Percentiles rank a stretch among this genome's conserved stretches.
Conservation (phyloP, 1,140 invertebrate genomes). For the Lucilia sericata region DNA sequence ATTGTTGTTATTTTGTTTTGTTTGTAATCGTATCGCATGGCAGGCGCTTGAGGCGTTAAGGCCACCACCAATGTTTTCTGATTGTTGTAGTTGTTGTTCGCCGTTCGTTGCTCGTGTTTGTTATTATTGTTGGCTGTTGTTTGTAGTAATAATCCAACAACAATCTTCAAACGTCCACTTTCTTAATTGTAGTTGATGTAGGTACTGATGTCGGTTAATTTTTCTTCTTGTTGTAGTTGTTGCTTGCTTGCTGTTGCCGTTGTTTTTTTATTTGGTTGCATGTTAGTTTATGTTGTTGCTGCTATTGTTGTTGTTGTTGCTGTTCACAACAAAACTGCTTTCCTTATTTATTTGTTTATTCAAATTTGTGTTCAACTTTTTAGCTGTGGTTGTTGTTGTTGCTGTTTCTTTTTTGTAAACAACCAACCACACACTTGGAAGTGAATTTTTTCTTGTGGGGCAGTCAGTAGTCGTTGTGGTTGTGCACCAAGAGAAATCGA, state of each 20-base stretch:
- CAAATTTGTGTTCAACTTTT: not conserved
- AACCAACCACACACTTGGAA: conserved; percentile 24
- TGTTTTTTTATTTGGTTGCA: not conserved
- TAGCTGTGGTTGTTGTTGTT: conserved; percentile 9
- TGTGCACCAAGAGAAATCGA: not conserved
- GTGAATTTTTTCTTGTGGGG: not conserved
- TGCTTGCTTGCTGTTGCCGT: no score
- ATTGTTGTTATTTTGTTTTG: no score
- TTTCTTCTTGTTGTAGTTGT: not conserved
- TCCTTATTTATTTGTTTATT: conserved; percentile 39
- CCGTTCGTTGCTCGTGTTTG: not conserved
- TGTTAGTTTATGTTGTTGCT: not conserved
- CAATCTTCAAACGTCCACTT: conserved; percentile 38
- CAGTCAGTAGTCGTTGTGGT: not conserved
- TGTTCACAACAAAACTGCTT: conserved; percentile 29
- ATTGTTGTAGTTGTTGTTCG: not conserved
- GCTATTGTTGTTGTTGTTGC: no score
- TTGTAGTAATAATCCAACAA: conserved; percentile 22
- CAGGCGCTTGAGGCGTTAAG: conserved; percentile 40
- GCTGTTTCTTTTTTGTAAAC: not conserved
- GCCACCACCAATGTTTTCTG: conserved; percentile 40
- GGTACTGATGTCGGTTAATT: conserved; percentile 41
- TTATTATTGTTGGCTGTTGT: conserved; percentile 4
- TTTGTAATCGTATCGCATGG: not conserved
- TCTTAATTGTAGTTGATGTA: conserved; percentile 44